Evolutionary conservation across 2,797 vertebrate species (phyloP).

Genomic region (Oreortyx pictus): DNA sequence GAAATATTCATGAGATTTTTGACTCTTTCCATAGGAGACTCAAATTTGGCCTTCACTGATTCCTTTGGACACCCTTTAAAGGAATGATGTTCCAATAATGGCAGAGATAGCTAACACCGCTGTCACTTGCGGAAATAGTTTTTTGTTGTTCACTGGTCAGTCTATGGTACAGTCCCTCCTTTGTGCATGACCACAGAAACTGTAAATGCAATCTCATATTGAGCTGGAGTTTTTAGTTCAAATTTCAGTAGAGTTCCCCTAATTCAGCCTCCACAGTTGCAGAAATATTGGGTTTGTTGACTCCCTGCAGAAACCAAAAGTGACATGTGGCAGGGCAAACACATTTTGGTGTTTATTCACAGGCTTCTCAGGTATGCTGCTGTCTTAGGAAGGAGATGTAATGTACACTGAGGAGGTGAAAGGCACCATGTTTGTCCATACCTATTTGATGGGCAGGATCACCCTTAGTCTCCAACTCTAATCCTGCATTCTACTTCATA

Average conservation of each 20-base stretch:
- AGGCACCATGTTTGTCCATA: neutral
- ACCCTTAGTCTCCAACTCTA: neutral
- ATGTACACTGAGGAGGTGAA: neutral
- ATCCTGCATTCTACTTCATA: neutral
- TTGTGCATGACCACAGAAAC: neutral
- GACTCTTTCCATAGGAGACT: neutral
- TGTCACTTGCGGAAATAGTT: neutral
- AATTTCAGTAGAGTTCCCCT: neutral
- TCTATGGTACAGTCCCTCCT: neutral
- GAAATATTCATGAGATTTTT: neutral
- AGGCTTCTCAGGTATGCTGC: neutral
- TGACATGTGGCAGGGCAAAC: neutral
- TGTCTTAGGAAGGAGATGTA: neutral
- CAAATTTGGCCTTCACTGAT: neutral
- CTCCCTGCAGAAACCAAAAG: neutral
- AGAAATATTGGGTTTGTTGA: neutral
- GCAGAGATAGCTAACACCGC: neutral
- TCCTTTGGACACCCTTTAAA: neutral
- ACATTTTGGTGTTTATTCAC: neutral
- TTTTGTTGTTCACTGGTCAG: neutral
- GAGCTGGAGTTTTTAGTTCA: neutral
- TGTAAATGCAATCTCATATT: neutral
- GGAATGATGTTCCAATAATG: neutral
- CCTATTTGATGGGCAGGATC: constrained; percentile 13
- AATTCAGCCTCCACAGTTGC: neutral